A percentile compares a stretch with the other conserved stretches of the same genome.
Evolutionary conservation across 2,113 vertebrate species (phyloP).

Genomic region (Neodontobutis hainanensis): DNA sequence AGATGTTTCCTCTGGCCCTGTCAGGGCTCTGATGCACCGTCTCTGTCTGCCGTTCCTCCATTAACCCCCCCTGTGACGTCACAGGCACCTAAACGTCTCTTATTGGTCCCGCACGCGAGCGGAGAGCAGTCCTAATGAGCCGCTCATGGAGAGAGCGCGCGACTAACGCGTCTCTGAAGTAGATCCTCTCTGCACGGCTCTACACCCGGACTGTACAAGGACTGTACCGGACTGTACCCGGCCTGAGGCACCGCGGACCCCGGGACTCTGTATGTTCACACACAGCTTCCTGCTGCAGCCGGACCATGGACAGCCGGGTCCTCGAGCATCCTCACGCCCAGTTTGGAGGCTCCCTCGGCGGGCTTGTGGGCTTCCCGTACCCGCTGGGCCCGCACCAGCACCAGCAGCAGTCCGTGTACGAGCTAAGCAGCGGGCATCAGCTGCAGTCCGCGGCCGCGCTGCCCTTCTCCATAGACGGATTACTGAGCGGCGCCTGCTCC

Average conservation of each 20-base stretch:
- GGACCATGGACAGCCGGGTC: conserved; percentile 94
- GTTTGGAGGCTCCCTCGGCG: conserved; percentile 90
- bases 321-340: conserved; percentile 97
- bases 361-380: conserved; percentile 95
- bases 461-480: conserved; percentile 97
- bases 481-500: conserved; percentile 93
- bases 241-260: not conserved
- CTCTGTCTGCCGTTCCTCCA: conserved; percentile 35
- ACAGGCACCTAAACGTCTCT: conserved; percentile 88
- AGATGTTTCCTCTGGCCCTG: too few relatives aligned
- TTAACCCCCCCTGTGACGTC: conserved; percentile 92
- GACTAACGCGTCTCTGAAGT: conserved; percentile 2
- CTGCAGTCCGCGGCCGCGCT: conserved; percentile 86
- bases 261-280: conserved; percentile 74
- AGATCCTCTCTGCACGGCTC: conserved; percentile 12
- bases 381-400: conserved; percentile 82
- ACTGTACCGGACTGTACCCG: conserved; percentile 4
- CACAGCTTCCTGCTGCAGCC: conserved; percentile 73
- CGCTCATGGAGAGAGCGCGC: conserved; percentile 38
- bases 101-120: conserved; percentile 85
- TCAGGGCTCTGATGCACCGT: not conserved
- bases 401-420: conserved; percentile 75
- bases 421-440: conserved; percentile 82
- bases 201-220: not conserved
- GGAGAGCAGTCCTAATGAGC: conserved; percentile 68